Conservation (phyloP, 2,797 vertebrate genomes). For the Chaenodraco wilsoni region DNA sequence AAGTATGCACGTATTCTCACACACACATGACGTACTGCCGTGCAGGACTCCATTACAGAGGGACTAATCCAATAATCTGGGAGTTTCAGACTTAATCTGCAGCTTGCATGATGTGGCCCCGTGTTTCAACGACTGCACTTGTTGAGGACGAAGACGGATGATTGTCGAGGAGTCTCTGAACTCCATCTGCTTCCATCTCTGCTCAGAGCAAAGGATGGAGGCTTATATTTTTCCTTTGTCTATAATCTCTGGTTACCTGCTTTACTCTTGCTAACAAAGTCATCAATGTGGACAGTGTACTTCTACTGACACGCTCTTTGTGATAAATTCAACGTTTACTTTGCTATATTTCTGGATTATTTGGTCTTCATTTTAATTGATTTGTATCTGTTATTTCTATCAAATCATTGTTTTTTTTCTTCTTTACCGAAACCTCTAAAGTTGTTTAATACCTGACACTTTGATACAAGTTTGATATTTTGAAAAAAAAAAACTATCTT, state of each 20-base stretch:
- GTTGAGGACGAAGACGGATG: conserved; percentile 19
- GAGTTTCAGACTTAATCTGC: conserved; percentile 71
- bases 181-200: conserved; percentile 22
- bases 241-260: neutral
- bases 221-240: neutral
- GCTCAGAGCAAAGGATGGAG: conserved; percentile 1
- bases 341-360: neutral
- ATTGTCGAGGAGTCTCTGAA: conserved; percentile 43
- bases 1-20: conserved; percentile 13
- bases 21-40: neutral
- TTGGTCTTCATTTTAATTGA: neutral
- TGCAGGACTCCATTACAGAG: conserved; percentile 53
- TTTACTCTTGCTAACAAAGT: neutral
- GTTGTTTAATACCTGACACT: neutral
- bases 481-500: neutral
- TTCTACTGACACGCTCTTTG: neutral
- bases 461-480: neutral
- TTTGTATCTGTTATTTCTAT: too few relatives aligned
- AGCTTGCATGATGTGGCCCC: conserved; percentile 42
- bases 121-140: conserved; percentile 36
- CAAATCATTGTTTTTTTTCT: neutral
- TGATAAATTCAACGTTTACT: neutral
- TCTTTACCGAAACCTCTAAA: neutral
- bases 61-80: conserved; percentile 76
- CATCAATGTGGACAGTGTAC: neutral